Evolutionary conservation across 2,113 vertebrate genomes (phyloP).

Genomic region (Solea solea): DNA sequence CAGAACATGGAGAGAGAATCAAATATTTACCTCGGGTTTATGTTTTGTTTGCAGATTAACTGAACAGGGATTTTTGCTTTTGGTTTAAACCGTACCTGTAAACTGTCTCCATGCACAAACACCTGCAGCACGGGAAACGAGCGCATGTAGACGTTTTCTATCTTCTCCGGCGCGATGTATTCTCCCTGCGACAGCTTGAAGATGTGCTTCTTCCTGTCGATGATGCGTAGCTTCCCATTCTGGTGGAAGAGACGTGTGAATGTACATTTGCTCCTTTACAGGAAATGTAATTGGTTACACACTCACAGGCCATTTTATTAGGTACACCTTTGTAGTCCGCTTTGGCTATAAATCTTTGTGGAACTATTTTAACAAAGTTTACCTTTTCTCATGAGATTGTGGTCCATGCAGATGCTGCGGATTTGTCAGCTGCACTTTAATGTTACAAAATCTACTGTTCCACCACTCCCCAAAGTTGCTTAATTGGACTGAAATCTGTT

Average conservation of each 20-base stretch:
- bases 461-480: no score
- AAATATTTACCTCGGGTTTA: background rate
- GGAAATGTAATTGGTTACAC: background rate
- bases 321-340: no score
- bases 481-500: no score
- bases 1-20: background rate
- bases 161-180: conserved; percentile 85
- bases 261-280: background rate
- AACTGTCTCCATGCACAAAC: conserved; percentile 84
- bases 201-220: conserved; percentile 86
- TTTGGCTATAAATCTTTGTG: no score
- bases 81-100: conserved; percentile 69
- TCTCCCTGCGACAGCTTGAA: conserved; percentile 85
- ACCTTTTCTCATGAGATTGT: no score
- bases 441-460: no score
- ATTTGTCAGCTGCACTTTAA: no score
- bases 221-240: conserved; percentile 83
- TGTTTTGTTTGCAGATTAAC: background rate
- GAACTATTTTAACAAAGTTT: no score
- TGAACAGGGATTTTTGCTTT: background rate
- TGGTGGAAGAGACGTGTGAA: conserved; percentile 32
- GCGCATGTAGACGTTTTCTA: conserved; percentile 83
- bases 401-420: no score
- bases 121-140: conserved; percentile 81
- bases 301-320: no score